Base-by-base conservation (phyloP, 1,140 invertebrate species). In the Drosophila pectinifera region DNA sequence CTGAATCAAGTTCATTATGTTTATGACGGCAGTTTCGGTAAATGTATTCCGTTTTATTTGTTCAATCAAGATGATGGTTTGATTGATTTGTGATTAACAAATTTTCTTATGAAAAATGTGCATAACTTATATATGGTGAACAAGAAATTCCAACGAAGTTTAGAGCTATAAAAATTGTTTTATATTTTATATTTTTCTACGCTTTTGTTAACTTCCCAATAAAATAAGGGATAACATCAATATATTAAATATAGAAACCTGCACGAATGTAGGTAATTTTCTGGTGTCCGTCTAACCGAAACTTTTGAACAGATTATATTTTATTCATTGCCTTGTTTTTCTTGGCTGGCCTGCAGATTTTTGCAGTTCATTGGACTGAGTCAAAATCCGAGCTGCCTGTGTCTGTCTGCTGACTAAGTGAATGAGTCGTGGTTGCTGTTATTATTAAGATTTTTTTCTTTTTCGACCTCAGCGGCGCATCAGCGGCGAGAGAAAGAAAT, bases 291-390 rank as follows among this genome's bases (percentile, higher is more conserved):
- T 28, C 41, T 55, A 39, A 70, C 67, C 42, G 64, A 70, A 34
- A 38, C 61, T 46, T 22, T 57, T 46, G 7, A 28, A n/a, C 39
- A 55, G 39, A 24, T 55, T 69, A 36, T 45, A 34, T 51, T 41
- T 45, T 54, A 16, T 69, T 38, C 48, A 18, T 45, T 43, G 16
- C 36, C 22, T 64, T 39, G n/a, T 28, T 36, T 14, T 36, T 28
- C 7, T 39, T 69, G 49, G 39, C 24, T 26, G 41, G 67, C 67
- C 67, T 70, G 68, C 68, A 70, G 68, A 70, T 74, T 64, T 75
- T 86, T 85, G 81, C 81, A 80, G 81, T 85, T 85, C 81, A 84
- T 84, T 84, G 81, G 68, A 84, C 81, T 84, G 81, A 85, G 64
- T 46, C 42, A 45, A 59, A 76, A 76, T 48, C 31, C 34, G 53